These are phyloP conservation scores for Origma solitaria DNA, from an alignment of 2,113 vertebrate species.

Conservation along the genomic window DNA sequence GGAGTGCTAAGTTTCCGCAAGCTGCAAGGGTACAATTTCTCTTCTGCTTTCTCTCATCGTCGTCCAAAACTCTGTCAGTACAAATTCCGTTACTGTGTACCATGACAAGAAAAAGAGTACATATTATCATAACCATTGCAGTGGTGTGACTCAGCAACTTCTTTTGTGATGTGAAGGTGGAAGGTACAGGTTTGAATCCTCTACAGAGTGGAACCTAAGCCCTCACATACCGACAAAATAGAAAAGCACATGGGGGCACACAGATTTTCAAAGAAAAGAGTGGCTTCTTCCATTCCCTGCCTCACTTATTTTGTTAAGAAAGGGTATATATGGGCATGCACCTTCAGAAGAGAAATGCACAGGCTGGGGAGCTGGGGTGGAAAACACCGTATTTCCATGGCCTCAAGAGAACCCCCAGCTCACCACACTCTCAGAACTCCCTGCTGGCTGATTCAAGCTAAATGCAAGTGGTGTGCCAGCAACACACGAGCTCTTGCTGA, in stretches of 20 bases:
- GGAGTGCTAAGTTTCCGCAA: neutral
- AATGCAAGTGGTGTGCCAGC: neutral
- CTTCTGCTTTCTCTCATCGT: neutral
- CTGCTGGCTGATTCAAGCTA: neutral
- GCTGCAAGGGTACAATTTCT: neutral
- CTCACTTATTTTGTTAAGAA: neutral
- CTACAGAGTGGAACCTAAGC: neutral
- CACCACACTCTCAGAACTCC: neutral
- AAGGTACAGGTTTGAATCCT: neutral
- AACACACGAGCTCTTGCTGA: neutral
- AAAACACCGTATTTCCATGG: neutral
- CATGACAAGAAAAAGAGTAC: neutral
- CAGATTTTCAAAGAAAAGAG: neutral
- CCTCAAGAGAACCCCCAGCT: neutral
- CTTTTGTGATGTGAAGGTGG: neutral
- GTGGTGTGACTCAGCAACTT: neutral
- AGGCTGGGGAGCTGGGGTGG: neutral
- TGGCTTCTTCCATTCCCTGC: neutral
- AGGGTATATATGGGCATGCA: neutral
- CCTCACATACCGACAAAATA: neutral
- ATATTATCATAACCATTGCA: accelerated
- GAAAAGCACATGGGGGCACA: neutral
- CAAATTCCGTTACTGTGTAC: neutral
- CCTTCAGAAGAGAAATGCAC: neutral
- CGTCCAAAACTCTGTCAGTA: neutral